Evolutionary conservation across 2,113 vertebrate genomes (phyloP).

Genomic region (Naja naja): DNA sequence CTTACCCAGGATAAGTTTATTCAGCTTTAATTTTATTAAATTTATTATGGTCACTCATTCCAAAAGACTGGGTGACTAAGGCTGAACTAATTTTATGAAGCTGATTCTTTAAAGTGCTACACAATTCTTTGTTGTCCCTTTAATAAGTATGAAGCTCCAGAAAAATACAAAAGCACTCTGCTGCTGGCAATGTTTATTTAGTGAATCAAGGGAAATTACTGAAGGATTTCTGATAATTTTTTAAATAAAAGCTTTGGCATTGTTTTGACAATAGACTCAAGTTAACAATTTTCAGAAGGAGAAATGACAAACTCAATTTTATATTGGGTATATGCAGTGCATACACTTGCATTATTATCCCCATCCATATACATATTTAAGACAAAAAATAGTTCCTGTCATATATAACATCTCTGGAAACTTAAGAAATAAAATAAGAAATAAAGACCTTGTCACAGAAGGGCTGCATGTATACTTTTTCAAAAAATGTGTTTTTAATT

Average conservation of each 20-base stretch:
- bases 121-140: not conserved
- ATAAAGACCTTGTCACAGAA: not conserved
- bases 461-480: not conserved
- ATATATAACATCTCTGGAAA: slow-evolving; percentile 18
- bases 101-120: not conserved
- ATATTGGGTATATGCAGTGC: not conserved
- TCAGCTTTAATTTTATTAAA: not conserved
- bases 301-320: slow-evolving; percentile 18
- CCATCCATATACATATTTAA: not conserved
- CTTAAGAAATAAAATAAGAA: not conserved
- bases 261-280: slow-evolving; percentile 22
- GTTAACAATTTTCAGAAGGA: slow-evolving; percentile 37
- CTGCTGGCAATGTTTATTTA: slow-evolving; percentile 10
- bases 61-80: not conserved
- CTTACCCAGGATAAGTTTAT: not conserved
- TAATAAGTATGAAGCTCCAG: slow-evolving; percentile 40
- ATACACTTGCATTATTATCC: not conserved
- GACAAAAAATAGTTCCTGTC: not conserved
- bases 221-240: slow-evolving; percentile 37
- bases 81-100: not conserved
- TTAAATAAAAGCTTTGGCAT: slow-evolving; percentile 33
- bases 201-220: slow-evolving; percentile 32
- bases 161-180: not conserved
- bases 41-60: not conserved
- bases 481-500: slow-evolving; percentile 7